Percentiles rank a stretch among this genome's conserved stretches.
These are phyloP conservation scores for Deilephila elpenor DNA, from an alignment of 2,888 invertebrate species.

Conservation along the genomic window DNA sequence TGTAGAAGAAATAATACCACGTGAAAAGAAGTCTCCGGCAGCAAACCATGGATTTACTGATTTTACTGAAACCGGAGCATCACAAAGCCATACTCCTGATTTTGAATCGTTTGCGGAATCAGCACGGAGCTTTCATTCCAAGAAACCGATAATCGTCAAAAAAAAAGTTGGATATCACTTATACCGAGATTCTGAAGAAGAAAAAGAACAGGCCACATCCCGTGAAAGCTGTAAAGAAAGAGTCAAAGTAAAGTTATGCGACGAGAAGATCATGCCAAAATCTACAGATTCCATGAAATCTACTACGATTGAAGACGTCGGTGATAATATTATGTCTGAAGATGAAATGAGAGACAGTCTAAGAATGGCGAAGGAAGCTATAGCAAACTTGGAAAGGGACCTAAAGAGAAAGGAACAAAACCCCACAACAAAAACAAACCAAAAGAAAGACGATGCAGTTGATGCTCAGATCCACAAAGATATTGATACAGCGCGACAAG, in stretches of 20 bases:
- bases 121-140: constrained; percentile 55
- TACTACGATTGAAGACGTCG: constrained; percentile 45
- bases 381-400: constrained; percentile 57
- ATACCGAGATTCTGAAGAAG: constrained; percentile 72
- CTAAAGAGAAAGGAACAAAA: constrained; percentile 60
- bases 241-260: constrained; percentile 72
- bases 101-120: constrained; percentile 40
- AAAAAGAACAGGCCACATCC: constrained; percentile 61
- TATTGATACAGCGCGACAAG: constrained; percentile 66
- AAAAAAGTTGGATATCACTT: constrained; percentile 67
- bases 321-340: constrained; percentile 46
- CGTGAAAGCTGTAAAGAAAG: constrained; percentile 66
- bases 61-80: constrained; percentile 28
- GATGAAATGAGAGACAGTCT: constrained; percentile 70
- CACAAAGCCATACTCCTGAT: constrained; percentile 32
- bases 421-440: constrained; percentile 43
- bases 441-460: constrained; percentile 49
- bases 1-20: constrained; percentile 35
- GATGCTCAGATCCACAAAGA: constrained; percentile 65
- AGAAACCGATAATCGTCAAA: constrained; percentile 68
- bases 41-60: constrained; percentile 36
- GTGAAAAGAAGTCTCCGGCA: constrained; percentile 62
- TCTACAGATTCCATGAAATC: constrained; percentile 48
- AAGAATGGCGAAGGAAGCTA: constrained; percentile 70
- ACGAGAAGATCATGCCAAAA: constrained; percentile 50